A percentile compares a stretch with the other conserved stretches of the same genome.
Conservation (phyloP, 2,888 invertebrate genomes). For the Phortica okadai region DNA sequence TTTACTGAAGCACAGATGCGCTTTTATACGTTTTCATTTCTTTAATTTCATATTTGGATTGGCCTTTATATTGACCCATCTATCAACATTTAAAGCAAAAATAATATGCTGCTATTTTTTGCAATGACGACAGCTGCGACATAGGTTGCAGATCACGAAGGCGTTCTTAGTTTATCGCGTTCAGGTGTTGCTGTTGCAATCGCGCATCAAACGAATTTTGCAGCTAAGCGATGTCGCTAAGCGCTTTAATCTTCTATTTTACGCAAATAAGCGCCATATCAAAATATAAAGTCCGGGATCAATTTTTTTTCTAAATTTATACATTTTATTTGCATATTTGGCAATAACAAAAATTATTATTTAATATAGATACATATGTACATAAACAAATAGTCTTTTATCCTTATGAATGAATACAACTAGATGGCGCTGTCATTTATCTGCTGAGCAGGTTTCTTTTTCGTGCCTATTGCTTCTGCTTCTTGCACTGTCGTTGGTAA, state of each 20-base stretch:
- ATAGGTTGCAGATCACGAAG: not conserved
- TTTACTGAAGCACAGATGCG: slow-evolving; percentile 17
- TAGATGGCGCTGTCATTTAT: not conserved
- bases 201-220: not conserved
- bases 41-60: not conserved
- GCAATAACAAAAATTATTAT: not conserved
- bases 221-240: not conserved
- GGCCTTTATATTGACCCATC: slow-evolving; percentile 4
- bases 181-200: slow-evolving; percentile 15
- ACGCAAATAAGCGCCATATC: not conserved
- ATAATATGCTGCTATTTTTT: too few relatives aligned
- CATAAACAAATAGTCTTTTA: slow-evolving; percentile 32
- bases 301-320: slow-evolving; percentile 17
- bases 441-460: slow-evolving; percentile 54
- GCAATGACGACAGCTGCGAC: too few relatives aligned
- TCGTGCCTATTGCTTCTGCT: slow-evolving; percentile 77
- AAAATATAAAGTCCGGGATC: slow-evolving; percentile 8
- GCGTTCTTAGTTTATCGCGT: not conserved
- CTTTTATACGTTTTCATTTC: slow-evolving; percentile 10
- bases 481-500: slow-evolving; percentile 81
- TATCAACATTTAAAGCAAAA: not conserved
- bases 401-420: slow-evolving; percentile 37
- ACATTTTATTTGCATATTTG: slow-evolving; percentile 17
- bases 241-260: not conserved
- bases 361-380: not conserved